Conservation (phyloP, 2,113 vertebrate genomes). For the Camelus dromedarius region DNA sequence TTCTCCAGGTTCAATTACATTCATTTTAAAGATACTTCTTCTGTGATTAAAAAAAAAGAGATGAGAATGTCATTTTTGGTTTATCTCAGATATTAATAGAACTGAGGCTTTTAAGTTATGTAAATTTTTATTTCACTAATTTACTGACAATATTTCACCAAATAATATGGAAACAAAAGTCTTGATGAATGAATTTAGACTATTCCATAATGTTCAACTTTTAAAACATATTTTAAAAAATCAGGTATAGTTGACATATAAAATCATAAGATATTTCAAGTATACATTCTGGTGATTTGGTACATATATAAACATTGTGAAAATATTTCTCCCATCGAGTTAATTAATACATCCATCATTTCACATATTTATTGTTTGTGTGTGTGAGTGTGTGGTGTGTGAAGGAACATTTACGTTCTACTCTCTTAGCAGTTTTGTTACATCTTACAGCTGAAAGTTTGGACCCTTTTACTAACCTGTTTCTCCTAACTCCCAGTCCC, state of each 20-base stretch:
- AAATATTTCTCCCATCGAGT: background rate
- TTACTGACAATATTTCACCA: background rate
- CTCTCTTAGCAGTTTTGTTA: background rate
- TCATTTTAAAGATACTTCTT: constrained; percentile 17
- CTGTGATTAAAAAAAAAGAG: background rate
- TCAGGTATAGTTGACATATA: background rate
- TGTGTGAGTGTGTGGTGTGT: background rate
- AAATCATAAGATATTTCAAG: background rate
- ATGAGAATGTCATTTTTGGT: background rate
- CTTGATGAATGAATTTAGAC: background rate
- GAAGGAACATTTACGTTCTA: background rate
- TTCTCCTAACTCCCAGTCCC: background rate
- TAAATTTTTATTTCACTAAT: background rate
- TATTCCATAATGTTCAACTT: background rate
- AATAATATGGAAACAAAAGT: background rate
- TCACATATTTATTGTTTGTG: background rate
- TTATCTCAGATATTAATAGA: background rate
- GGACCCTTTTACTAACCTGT: background rate
- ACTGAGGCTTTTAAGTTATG: background rate
- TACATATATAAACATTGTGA: background rate
- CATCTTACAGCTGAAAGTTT: background rate
- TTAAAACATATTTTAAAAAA: background rate
- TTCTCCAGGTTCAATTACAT: background rate
- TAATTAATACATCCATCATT: background rate
- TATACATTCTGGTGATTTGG: background rate